Evolutionary conservation across 2,888 invertebrate genomes (phyloP), one percentile per base, ranked within the genome.

Genomic region (Limenitis camilla): DNA sequence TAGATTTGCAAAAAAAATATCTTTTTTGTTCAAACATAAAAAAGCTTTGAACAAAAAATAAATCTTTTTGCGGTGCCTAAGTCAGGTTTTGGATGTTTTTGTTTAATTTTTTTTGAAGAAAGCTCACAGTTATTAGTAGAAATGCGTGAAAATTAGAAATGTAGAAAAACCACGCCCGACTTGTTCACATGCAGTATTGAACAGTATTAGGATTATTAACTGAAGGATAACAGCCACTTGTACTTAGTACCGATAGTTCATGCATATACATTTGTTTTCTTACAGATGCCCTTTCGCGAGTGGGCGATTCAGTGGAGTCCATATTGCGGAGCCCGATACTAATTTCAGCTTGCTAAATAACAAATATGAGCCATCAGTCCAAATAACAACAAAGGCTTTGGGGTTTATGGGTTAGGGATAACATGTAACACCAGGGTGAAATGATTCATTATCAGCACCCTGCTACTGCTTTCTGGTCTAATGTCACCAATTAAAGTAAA

Each of bases 271-370:
- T 65, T 68, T 74, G 69, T 71, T 30, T 68, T 74, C 86, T 86
- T 87, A 86, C 86, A 78, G 80, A 65, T 68, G 76, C 78, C 69
- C 81, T 72, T 74, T 85, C 85, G 71, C 75, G 74, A 80, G 72
- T 75, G 72, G 75, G 71, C 65, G 77, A 68, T 74, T 80, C 81
- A 66, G 78, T 69, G 51, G 78, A 61, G 67, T 86, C 86, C 83
- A 86, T 65, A 74, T 81, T 82, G 72, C 76, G 76, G 43, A 86
- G 83, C 66, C 81, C 82, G 74, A 81, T 78, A 71, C 77, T 79
- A 74, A 81, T 72, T 66, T 86, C 85, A 66, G 77, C 73, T 59
- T 83, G 78, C 87, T 86, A 72, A 55, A 57, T 50, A 60, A 60
- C 38, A 59, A 56, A 56, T 48, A 42, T 32, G 51, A 49, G 33